Percentiles rank a stretch among this genome's conserved stretches.
These are phyloP conservation scores for Stegophylla sp. DNA, from an alignment of 2,888 invertebrate species.

Conservation along the genomic window DNA sequence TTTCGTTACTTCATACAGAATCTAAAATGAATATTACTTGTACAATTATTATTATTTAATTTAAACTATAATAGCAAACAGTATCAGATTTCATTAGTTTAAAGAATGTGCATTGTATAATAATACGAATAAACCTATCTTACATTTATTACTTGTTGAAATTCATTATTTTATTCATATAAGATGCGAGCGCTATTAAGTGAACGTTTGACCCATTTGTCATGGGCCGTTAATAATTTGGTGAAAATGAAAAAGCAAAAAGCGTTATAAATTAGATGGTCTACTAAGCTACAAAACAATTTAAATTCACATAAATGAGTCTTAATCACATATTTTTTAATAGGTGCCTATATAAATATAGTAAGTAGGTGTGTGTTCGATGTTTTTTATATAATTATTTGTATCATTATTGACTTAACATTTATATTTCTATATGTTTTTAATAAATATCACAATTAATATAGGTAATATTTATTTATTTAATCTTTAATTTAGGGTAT, in stretches of 20 bases:
- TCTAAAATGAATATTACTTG: too few relatives aligned
- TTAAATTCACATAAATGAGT: slow-evolving; percentile 5
- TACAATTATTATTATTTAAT: too few relatives aligned
- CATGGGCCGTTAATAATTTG: slow-evolving; percentile 52
- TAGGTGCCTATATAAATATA: background rate
- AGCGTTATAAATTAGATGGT: slow-evolving; percentile 46
- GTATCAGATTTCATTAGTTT: background rate
- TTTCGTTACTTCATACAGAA: too few relatives aligned
- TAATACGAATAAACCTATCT: slow-evolving; percentile 14
- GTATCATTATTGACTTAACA: background rate
- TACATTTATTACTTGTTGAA: slow-evolving; percentile 33
- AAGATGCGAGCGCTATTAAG: slow-evolving; percentile 47
- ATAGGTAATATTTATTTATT: too few relatives aligned
- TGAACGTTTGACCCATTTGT: slow-evolving; percentile 56
- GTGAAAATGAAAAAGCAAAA: slow-evolving; percentile 58
- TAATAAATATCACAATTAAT: too few relatives aligned
- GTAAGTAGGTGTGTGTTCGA: background rate
- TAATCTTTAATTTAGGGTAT: too few relatives aligned
- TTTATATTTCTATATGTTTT: background rate
- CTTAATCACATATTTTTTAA: slow-evolving; percentile 26
- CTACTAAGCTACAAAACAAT: slow-evolving; percentile 43
- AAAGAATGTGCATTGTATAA: background rate
- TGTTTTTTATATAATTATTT: background rate
- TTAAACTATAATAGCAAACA: too few relatives aligned
- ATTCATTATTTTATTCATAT: slow-evolving; percentile 36